These are phyloP conservation scores for Pachydiplax longipennis DNA, from an alignment of 2,888 invertebrate genomes.

Conservation along the genomic window DNA sequence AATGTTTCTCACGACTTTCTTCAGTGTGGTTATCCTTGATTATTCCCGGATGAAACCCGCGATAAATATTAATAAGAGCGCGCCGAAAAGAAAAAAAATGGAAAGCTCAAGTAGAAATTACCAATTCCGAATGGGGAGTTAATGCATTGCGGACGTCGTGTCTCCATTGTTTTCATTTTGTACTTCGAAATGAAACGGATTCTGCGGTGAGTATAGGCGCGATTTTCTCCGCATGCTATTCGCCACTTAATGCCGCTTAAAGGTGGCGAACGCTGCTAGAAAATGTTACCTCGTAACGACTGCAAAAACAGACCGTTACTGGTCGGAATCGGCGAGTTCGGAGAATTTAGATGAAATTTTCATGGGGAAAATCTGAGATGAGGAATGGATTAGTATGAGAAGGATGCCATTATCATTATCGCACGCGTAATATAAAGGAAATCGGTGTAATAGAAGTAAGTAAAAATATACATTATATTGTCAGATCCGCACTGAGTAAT, in stretches of 20 bases:
- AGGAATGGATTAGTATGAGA: too few species aligned
- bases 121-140: conserved; percentile 29
- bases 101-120: neutral
- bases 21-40: conserved; percentile 15
- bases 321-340: too few species aligned
- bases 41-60: neutral
- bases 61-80: conserved; percentile 38
- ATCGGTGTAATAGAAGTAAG: too few species aligned
- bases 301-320: too few species aligned
- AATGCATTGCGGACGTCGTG: neutral
- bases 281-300: too few species aligned
- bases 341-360: too few species aligned
- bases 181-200: neutral
- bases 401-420: too few species aligned
- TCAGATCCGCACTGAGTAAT: too few species aligned
- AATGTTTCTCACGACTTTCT: conserved; percentile 10
- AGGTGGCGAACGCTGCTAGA: neutral
- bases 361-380: too few species aligned
- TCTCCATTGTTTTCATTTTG: neutral
- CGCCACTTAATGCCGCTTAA: neutral
- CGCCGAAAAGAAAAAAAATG: neutral
- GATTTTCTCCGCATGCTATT: neutral
- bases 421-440: too few species aligned
- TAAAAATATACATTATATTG: too few species aligned
- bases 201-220: neutral